Evolutionary conservation across 2,888 invertebrate genomes (phyloP), one percentile per base, ranked within the genome.

Genomic region (Adelphocoris suturalis): DNA sequence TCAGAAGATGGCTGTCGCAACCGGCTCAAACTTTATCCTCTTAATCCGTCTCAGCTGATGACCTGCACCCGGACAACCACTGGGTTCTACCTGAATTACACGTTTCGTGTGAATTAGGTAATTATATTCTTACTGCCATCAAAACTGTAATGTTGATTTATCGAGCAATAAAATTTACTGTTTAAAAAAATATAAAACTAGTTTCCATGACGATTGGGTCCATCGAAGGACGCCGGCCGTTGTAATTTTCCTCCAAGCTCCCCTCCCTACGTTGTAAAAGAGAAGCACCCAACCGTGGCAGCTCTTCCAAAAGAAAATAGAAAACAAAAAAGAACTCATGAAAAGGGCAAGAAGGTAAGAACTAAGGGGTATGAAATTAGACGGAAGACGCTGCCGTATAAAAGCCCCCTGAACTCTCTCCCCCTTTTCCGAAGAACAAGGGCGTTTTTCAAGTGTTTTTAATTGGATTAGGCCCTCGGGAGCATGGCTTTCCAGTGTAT

Each of bases 351-450:
- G 28, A 19, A 86, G 86, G 86, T 86, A 86, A 75, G 86, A 86
- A 86, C 86, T 75, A 86, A 75, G 48, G 86, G 75, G 86, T 86
- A 86, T 86, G 86, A 86, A 86, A 86, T 86, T 86, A 86, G 86
- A 86, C 86, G 75, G 86, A 57, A 85, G 85, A 57, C 85, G 37
- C 23, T 68, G 23, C 12, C n/a, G 61, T 23, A 37, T 75, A 86
- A 47, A 61, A 75, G 86, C 37, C n/a, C 14, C 57, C 28, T 37
- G 37, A 37, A 37, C 37, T 23, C 52, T 7, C 27, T 37, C 48
- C 27, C 16, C 47, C 47, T 48, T 52, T 52, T 55, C 52, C 23
- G 23, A 52, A 82, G 82, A 82, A 82, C 82, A 52, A 82, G 82
- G 13, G 14, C 75, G 23, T 86, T 86, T 68, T 86, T 86, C 86